phyloP scores from a whole-genome alignment of 64 coral and sea anemone species.

The Anthopleura sola region DNA sequence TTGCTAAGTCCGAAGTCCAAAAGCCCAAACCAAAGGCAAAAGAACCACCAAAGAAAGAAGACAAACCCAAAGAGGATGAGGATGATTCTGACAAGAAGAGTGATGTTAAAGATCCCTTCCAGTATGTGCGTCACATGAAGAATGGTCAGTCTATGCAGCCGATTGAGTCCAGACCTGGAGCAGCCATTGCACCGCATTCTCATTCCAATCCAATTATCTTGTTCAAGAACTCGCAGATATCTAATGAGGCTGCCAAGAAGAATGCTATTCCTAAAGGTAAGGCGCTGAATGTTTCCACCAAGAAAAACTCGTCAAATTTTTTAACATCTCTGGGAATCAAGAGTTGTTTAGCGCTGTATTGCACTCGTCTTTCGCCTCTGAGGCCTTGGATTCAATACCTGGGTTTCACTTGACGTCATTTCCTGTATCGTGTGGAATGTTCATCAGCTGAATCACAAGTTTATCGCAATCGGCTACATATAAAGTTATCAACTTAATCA shows the following conservation, averaged over 20 bases:
- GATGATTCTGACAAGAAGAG: conserved; percentile 56
- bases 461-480: too few species aligned
- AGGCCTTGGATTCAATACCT: too few species aligned
- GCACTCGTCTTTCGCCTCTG: too few species aligned
- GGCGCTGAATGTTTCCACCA: background rate
- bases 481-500: too few species aligned
- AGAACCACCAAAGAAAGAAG: background rate
- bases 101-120: conserved; percentile 74
- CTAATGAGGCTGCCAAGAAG: conserved; percentile 69
- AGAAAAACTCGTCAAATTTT: too few species aligned
- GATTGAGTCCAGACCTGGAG: conserved; percentile 69
- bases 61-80: conserved; percentile 12
- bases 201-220: conserved; percentile 79
- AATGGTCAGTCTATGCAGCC: conserved; percentile 75
- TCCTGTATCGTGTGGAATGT: too few species aligned
- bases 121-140: conserved; percentile 88
- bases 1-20: conserved; percentile 3
- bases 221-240: conserved; percentile 78
- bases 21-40: background rate
- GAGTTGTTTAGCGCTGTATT: too few species aligned
- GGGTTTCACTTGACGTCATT: too few species aligned
- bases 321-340: too few species aligned
- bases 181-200: conserved; percentile 24
- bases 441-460: too few species aligned
- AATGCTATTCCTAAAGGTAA: conserved; percentile 58